These are phyloP conservation scores for Trichonephila inaurata DNA, from an alignment of 1,140 invertebrate species.

Conservation along the genomic window DNA sequence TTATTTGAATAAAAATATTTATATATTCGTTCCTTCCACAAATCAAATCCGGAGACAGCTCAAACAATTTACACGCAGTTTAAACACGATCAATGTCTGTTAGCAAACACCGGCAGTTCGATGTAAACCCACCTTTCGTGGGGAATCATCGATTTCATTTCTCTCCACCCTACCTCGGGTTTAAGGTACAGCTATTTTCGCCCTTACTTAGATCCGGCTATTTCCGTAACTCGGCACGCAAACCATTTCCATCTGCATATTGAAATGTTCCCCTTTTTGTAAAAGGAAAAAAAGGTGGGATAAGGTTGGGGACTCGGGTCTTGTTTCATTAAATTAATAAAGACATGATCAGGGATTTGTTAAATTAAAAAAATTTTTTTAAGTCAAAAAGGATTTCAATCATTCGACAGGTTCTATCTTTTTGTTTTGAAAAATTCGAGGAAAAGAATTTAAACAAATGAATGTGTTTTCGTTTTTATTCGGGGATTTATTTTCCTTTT, in stretches of 20 bases:
- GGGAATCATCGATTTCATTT: not conserved
- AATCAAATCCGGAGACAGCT: not conserved
- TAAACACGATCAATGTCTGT: slow-evolving; percentile 23
- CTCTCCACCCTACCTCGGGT: not conserved
- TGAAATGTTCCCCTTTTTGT: not conserved
- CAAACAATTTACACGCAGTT: slow-evolving; percentile 31
- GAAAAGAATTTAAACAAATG: too few species aligned
- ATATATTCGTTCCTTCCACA: not conserved
- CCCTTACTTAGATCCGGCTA: not conserved
- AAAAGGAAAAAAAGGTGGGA: not conserved
- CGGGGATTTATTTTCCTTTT: too few species aligned
- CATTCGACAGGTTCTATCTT: too few species aligned
- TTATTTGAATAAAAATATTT: not conserved
- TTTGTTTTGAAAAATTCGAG: too few species aligned
- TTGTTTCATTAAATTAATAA: not conserved
- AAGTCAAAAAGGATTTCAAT: too few species aligned
- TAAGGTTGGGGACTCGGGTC: too few species aligned
- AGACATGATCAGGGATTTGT: too few species aligned
- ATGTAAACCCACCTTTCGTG: not conserved
- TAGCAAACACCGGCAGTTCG: not conserved
- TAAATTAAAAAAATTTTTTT: too few species aligned
- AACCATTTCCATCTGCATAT: not conserved
- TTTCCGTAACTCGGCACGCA: not conserved
- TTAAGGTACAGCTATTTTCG: not conserved
- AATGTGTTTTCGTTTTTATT: too few species aligned